phyloP scores from a whole-genome alignment of 2,113 vertebrate genomes.

The Syngnathus floridae region DNA sequence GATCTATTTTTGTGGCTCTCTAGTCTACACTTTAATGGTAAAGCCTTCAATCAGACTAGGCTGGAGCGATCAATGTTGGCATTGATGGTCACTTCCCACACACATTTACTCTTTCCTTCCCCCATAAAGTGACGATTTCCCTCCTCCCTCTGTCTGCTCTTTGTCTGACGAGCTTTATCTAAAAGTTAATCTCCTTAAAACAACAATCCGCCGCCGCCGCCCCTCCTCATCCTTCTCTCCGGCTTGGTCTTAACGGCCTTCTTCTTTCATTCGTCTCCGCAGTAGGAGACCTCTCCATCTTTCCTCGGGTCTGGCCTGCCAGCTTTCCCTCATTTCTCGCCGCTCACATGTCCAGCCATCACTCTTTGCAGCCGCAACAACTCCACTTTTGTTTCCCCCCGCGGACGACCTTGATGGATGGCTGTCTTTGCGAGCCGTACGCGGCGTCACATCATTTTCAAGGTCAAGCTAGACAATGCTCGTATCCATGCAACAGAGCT shows the following conservation, averaged over 20 bases:
- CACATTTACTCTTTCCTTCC: slow-evolving; percentile 9
- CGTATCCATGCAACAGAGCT: slow-evolving; percentile 17
- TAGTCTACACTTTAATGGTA: slow-evolving; percentile 24
- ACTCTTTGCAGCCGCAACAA: slow-evolving; percentile 43
- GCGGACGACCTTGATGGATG: slow-evolving; percentile 24
- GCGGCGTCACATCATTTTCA: slow-evolving; percentile 31
- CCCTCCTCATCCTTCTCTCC: slow-evolving; percentile 13
- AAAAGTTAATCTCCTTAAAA: slow-evolving; percentile 47
- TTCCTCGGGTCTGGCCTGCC: slow-evolving; percentile 34
- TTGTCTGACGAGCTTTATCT: slow-evolving; percentile 39
- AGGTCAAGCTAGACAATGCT: slow-evolving; percentile 44
- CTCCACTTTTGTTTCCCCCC: slow-evolving; percentile 23
- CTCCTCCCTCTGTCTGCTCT: slow-evolving; percentile 15
- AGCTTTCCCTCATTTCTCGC: slow-evolving; percentile 43
- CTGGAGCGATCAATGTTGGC: slow-evolving; percentile 40
- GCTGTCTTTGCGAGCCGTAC: slow-evolving; percentile 5
- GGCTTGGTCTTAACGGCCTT: slow-evolving; percentile 31
- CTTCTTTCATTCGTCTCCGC: slow-evolving; percentile 32
- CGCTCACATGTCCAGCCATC: slow-evolving; percentile 43
- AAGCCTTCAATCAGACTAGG: slow-evolving; percentile 48
- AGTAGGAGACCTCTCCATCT: slow-evolving; percentile 50
- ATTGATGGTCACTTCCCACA: slow-evolving; percentile 23
- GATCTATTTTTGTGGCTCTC: slow-evolving; percentile 35
- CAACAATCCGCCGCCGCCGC: slow-evolving; percentile 28
- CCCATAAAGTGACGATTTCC: slow-evolving; percentile 30